Percentiles rank a stretch among this genome's conserved stretches.
Evolutionary conservation across 2,113 vertebrate species (phyloP).

Genomic region (Protomyctophum bolini): DNA sequence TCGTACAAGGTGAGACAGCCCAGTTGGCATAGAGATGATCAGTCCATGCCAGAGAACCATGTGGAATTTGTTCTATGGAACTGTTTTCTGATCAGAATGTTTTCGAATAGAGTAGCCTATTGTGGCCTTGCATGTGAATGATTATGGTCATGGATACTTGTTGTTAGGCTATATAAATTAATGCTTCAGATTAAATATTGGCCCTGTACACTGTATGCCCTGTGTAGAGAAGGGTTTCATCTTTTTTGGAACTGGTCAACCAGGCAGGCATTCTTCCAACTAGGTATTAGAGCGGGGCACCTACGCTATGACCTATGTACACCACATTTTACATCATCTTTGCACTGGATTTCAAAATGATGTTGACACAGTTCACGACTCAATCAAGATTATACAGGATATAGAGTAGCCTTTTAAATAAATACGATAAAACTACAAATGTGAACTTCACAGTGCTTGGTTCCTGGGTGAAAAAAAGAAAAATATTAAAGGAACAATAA

Average conservation of each 20-base stretch:
- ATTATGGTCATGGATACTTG: background rate
- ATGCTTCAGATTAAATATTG: conserved; percentile 30
- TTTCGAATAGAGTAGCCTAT: background rate
- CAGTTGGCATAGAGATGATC: background rate
- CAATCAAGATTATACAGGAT: conserved; percentile 2
- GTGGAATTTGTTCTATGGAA: background rate
- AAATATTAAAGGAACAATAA: background rate
- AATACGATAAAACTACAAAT: background rate
- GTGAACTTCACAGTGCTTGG: background rate
- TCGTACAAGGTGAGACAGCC: conserved; percentile 86
- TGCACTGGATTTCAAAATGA: conserved; percentile 28
- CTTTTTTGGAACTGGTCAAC: conserved; percentile 30
- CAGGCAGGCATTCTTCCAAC: conserved; percentile 2
- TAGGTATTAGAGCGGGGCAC: background rate
- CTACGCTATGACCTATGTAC: background rate
- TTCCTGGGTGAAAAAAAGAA: too few relatives aligned
- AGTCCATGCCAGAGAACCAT: conserved; percentile 13
- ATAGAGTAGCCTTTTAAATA: conserved; percentile 28
- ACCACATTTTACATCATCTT: conserved; percentile 32
- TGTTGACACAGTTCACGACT: conserved; percentile 33
- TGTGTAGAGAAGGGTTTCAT: background rate
- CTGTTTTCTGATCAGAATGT: conserved; percentile 26
- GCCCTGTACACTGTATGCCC: background rate
- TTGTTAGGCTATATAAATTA: background rate
- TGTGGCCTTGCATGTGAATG: conserved; percentile 12